These are phyloP conservation scores for Varroa destructor DNA, from an alignment of 1,140 invertebrate genomes.

Conservation along the genomic window DNA sequence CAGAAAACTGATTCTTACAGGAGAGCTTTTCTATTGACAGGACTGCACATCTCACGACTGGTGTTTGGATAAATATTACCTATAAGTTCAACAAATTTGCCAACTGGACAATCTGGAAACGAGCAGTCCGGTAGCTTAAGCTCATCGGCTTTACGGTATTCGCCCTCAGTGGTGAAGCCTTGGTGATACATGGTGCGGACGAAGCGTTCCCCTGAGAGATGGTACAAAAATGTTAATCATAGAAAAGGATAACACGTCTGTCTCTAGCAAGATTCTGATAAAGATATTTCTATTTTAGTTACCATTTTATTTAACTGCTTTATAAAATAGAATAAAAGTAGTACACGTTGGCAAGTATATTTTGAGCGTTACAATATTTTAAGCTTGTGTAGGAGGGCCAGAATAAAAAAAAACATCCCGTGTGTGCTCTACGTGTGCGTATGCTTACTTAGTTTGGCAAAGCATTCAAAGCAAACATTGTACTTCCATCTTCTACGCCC, in stretches of 20 bases:
- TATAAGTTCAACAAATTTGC: conserved; percentile 7
- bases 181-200: conserved; percentile 4
- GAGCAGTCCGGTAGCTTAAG: background rate
- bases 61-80: background rate
- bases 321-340: too few species aligned
- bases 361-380: too few species aligned
- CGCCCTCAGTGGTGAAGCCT: conserved; percentile 7
- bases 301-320: background rate
- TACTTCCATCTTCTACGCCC: background rate
- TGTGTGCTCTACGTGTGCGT: background rate
- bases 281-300: background rate
- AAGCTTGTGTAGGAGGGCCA: too few species aligned
- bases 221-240: background rate
- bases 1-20: background rate
- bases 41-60: background rate
- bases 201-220: conserved; percentile 1
- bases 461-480: background rate
- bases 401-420: background rate
- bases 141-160: conserved; percentile 1
- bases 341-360: too few species aligned
- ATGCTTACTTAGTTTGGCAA: background rate
- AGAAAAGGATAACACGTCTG: background rate
- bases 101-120: conserved; percentile 2
- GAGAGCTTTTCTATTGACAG: background rate
- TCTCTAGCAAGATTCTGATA: background rate